phyloP scores from a whole-genome alignment of 2,113 vertebrate genomes.

The Elachura formosa region DNA sequence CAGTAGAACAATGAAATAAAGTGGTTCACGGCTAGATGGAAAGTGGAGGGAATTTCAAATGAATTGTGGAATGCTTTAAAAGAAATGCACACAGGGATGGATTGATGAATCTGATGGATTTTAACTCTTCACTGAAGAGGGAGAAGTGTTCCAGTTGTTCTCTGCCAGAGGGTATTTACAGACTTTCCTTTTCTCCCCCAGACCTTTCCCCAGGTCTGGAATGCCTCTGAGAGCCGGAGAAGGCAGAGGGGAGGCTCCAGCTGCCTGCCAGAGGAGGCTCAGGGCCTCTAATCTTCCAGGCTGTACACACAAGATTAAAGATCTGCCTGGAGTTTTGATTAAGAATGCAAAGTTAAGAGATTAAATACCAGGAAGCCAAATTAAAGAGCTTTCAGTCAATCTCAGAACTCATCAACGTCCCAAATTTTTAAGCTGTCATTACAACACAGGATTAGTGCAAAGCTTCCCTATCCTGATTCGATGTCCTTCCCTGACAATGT shows the following conservation, averaged over 20 bases:
- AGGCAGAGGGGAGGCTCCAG: slow-evolving; percentile 51
- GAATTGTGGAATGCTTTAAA: neutral
- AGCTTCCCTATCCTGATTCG: slow-evolving; percentile 67
- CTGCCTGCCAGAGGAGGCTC: slow-evolving; percentile 67
- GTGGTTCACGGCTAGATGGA: neutral
- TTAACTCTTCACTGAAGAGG: neutral
- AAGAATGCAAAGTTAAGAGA: slow-evolving; percentile 88
- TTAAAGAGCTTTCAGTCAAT: slow-evolving; percentile 90
- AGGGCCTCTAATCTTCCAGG: slow-evolving; percentile 77
- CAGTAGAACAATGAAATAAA: neutral
- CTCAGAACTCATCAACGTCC: slow-evolving; percentile 86
- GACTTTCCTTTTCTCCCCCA: neutral
- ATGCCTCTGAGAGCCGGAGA: neutral
- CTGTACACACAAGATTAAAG: slow-evolving; percentile 84
- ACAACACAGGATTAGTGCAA: slow-evolving; percentile 83
- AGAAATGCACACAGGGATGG: neutral
- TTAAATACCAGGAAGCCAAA: slow-evolving; percentile 86
- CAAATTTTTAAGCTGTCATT: slow-evolving; percentile 81
- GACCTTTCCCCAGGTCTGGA: neutral
- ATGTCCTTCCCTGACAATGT: slow-evolving; percentile 28
- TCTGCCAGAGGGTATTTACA: neutral
- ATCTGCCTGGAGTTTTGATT: slow-evolving; percentile 85
- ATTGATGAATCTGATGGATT: neutral
- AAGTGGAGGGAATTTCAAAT: neutral
- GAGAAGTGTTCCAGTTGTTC: neutral